Percentiles rank a stretch among this genome's conserved stretches.
phyloP scores from a whole-genome alignment of 2,113 vertebrate genomes.

The Speoplatyrhinus poulsoni region DNA sequence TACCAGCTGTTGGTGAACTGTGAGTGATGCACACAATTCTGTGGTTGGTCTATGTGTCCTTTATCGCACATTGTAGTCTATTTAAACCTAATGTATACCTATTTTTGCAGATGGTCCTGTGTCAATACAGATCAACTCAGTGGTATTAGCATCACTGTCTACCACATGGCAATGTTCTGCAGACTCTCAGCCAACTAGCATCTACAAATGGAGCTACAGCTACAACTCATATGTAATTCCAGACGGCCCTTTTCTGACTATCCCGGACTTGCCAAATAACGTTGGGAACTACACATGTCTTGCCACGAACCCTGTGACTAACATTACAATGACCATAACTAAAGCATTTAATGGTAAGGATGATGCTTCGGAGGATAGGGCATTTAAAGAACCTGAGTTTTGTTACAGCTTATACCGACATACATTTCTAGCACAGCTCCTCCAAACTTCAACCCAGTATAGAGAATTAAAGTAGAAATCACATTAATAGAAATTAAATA shows the following conservation, averaged over 20 bases:
- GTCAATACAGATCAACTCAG: slow-evolving; percentile 25
- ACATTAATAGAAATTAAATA: neutral
- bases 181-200: slow-evolving; percentile 53
- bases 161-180: slow-evolving; percentile 35
- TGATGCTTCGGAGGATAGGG: slow-evolving; percentile 5
- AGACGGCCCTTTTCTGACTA: slow-evolving; percentile 19
- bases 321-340: slow-evolving; percentile 32
- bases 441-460: neutral
- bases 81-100: neutral
- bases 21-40: slow-evolving; percentile 49
- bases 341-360: slow-evolving; percentile 34
- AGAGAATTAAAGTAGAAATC: neutral
- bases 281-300: slow-evolving; percentile 64
- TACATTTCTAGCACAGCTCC: neutral
- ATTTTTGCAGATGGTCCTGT: slow-evolving; percentile 62
- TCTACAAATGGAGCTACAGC: slow-evolving; percentile 59
- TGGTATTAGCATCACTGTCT: accelerated
- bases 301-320: slow-evolving; percentile 70
- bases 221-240: neutral
- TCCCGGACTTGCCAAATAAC: neutral
- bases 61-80: neutral
- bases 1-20: slow-evolving; percentile 63
- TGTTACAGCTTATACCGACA: neutral
- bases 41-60: neutral
- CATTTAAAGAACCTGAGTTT: too few species aligned